These are phyloP conservation scores for Entelurus aequoreus DNA, from an alignment of 2,113 vertebrate genomes.

Conservation along the genomic window DNA sequence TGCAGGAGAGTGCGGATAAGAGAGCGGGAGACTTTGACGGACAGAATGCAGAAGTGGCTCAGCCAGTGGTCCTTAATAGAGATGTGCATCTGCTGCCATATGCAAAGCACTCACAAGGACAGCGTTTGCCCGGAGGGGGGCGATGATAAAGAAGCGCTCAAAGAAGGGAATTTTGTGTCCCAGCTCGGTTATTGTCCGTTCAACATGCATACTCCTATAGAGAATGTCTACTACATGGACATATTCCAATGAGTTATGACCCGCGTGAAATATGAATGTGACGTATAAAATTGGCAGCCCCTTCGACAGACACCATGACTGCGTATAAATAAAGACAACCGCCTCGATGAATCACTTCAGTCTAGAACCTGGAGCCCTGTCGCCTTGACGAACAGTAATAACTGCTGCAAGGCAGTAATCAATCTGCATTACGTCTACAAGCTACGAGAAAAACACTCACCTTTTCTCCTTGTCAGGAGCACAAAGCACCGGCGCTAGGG, in stretches of 20 bases:
- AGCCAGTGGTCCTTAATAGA: constrained; percentile 48
- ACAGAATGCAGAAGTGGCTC: constrained; percentile 47
- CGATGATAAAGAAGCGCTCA: constrained; percentile 15
- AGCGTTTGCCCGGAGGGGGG: constrained; percentile 15
- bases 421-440: constrained; percentile 73
- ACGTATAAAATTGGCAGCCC: constrained; percentile 51
- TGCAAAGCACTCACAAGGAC: constrained; percentile 37
- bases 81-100: constrained; percentile 55
- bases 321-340: constrained; percentile 57
- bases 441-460: constrained; percentile 70
- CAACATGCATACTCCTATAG: neutral
- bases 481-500: constrained; percentile 35
- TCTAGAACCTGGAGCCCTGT: constrained; percentile 35
- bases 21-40: constrained; percentile 52
- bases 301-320: constrained; percentile 49
- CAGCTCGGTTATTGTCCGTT: neutral
- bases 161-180: constrained; percentile 3
- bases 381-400: constrained; percentile 60
- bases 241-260: constrained; percentile 39
- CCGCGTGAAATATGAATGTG: constrained; percentile 52
- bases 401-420: constrained; percentile 61
- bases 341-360: constrained; percentile 59
- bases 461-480: constrained; percentile 67
- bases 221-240: constrained; percentile 9
- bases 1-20: constrained; percentile 39